Percentiles rank a stretch among this genome's conserved stretches.
phyloP scores from a whole-genome alignment of 2,113 vertebrate genomes.

The Gobius niger region DNA sequence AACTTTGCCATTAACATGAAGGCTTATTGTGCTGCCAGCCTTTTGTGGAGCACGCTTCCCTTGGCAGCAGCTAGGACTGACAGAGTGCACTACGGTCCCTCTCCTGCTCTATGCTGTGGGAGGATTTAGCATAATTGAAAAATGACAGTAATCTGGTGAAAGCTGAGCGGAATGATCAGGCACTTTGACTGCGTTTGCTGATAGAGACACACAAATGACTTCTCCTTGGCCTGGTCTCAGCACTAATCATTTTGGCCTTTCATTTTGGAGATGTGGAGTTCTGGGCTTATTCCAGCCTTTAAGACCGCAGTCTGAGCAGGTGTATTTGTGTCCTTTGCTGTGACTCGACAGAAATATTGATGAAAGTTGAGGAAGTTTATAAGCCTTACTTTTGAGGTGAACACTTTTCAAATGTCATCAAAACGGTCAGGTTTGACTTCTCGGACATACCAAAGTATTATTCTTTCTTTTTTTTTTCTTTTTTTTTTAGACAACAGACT shows the following conservation, averaged over 20 bases:
- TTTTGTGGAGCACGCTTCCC: conserved; percentile 12
- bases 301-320: neutral
- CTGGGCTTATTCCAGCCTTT: conserved; percentile 5
- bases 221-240: conserved; percentile 3
- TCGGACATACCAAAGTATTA: neutral
- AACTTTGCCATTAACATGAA: conserved; percentile 32
- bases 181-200: conserved; percentile 33
- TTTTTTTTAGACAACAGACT: neutral
- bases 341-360: conserved; percentile 10
- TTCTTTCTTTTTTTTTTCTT: no score
- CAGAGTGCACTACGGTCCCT: conserved; percentile 33
- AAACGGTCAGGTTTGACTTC: neutral
- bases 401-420: neutral
- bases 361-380: neutral
- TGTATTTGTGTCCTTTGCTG: conserved; percentile 6
- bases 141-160: conserved; percentile 50
- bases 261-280: conserved; percentile 18
- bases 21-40: neutral
- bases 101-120: conserved; percentile 26
- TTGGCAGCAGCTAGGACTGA: conserved; percentile 14
- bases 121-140: conserved; percentile 58
- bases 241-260: conserved; percentile 17
- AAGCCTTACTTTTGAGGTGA: neutral
- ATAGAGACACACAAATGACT: conserved; percentile 17
- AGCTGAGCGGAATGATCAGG: conserved; percentile 30